Base-by-base conservation (phyloP, 1,140 invertebrate genomes). In the Aphaenogaster rudis region DNA sequence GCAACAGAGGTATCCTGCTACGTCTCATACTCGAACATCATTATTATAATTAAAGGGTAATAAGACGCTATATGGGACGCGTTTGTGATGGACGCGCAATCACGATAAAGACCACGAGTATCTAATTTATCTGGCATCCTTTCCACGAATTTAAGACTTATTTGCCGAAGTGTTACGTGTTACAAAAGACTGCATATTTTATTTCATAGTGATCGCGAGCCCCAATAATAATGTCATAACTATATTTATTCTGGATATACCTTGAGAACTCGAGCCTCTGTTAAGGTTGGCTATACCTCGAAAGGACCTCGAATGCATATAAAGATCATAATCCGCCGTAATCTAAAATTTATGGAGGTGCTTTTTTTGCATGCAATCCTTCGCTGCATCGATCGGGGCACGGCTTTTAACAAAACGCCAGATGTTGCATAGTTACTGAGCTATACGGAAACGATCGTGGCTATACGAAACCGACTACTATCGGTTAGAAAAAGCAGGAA, bases 401-500 rank as follows among this genome's bases (percentile, higher is more conserved):
- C 52, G 28, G 48, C 69, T 84, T 63, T 84, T 76, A 84, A 84
- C 69, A 54, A 84, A 42, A 72, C 67, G 67, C 67, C 80, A 76
- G 80, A 74, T 48, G 42, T 74, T 63, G 13, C 42, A 36, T 36
- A 61, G 52, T 81, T 81, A 71, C 66, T 54, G 15, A 61, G n/a
- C 69, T 84, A 42, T 61, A 74, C n/a, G 50, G 36, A 52, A 42
- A 71, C 21, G 48, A 80, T 42, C n/a, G 5, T 36, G 13, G 17
- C 17, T 81, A 21, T 52, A 71, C 9, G 21, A 82, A 72, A 82
- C 66, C 28, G n/a, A 42, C n/a, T 54, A 15, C 7, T 45, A 59
- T 4, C 48, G 52, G 28, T 61, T 74, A 48, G 11, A 74, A 61
- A 33, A 76, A 82, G n/a, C 28, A 21, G 13, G 3, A 84, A 36